phyloP scores from a whole-genome alignment of 92 coral and sea anemone species.

The Parazoanthus atlanticus region DNA sequence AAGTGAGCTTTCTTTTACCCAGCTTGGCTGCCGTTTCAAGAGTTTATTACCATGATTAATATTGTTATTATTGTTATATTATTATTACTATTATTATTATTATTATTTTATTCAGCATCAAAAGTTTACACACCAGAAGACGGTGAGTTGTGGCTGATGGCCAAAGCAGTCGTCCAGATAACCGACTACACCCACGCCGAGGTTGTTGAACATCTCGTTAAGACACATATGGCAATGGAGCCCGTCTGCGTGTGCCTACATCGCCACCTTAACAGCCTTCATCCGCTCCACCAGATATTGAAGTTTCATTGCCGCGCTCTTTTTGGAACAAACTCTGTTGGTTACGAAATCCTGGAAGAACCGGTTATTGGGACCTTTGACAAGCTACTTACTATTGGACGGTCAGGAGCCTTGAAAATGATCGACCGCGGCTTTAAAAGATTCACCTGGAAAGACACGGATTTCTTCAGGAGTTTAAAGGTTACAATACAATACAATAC shows the following conservation, averaged over 20 bases:
- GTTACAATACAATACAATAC: constrained; percentile 15
- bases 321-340: constrained; percentile 70
- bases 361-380: constrained; percentile 61
- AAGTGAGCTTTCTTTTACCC: too few species aligned
- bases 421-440: constrained; percentile 44
- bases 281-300: constrained; percentile 68
- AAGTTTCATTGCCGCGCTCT: constrained; percentile 71
- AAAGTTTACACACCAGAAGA: constrained; percentile 76
- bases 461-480: constrained; percentile 54
- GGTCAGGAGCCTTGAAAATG: constrained; percentile 54
- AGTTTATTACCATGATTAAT: not conserved
- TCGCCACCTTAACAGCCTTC: constrained; percentile 62
- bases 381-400: constrained; percentile 60
- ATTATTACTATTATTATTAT: not conserved
- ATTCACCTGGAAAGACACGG: constrained; percentile 62
- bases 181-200: constrained; percentile 68
- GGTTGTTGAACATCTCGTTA: constrained; percentile 74
- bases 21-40: too few species aligned
- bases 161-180: constrained; percentile 73
- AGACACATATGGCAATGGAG: constrained; percentile 71
- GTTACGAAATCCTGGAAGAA: constrained; percentile 48
- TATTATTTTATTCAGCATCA: constrained; percentile 52
- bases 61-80: not conserved
- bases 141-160: constrained; percentile 70
- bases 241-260: constrained; percentile 74